These are phyloP conservation scores for Epizoanthus rinbou DNA, from an alignment of 92 coral and sea anemone genomes.

Conservation along the genomic window DNA sequence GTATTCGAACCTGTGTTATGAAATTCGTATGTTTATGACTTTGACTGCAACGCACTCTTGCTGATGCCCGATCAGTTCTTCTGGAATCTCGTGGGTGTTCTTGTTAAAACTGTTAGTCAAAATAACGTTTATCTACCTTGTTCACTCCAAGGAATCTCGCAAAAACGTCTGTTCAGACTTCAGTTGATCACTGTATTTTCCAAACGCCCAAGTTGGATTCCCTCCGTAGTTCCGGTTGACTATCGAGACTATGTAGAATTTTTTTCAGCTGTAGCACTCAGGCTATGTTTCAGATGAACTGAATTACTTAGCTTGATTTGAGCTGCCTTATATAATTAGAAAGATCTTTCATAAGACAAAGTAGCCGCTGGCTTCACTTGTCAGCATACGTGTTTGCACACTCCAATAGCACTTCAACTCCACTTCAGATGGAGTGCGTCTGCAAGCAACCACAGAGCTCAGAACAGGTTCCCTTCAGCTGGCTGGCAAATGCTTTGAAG, in stretches of 20 bases:
- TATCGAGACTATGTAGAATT: too few relatives aligned
- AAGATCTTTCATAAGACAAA: not conserved
- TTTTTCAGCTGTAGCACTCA: too few relatives aligned
- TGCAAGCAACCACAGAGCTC: conserved; percentile 7
- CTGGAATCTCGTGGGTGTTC: too few relatives aligned
- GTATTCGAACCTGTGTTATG: too few relatives aligned
- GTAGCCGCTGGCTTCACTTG: not conserved
- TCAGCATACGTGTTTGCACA: not conserved
- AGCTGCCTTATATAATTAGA: too few relatives aligned
- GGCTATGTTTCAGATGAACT: too few relatives aligned
- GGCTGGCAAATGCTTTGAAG: conserved; percentile 11
- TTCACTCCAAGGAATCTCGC: not conserved
- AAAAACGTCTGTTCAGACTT: too few relatives aligned
- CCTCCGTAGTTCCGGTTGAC: too few relatives aligned
- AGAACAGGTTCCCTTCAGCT: conserved; percentile 1
- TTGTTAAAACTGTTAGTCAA: not conserved
- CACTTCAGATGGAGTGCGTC: not conserved
- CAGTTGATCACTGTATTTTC: too few relatives aligned
- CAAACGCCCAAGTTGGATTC: too few relatives aligned
- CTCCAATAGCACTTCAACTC: not conserved
- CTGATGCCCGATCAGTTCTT: not conserved
- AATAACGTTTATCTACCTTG: not conserved
- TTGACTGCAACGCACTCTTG: not conserved
- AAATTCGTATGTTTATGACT: not conserved
- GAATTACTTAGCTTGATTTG: too few relatives aligned